phyloP scores from a whole-genome alignment of 2,888 invertebrate genomes.

The Ceriagrion tenellum region DNA sequence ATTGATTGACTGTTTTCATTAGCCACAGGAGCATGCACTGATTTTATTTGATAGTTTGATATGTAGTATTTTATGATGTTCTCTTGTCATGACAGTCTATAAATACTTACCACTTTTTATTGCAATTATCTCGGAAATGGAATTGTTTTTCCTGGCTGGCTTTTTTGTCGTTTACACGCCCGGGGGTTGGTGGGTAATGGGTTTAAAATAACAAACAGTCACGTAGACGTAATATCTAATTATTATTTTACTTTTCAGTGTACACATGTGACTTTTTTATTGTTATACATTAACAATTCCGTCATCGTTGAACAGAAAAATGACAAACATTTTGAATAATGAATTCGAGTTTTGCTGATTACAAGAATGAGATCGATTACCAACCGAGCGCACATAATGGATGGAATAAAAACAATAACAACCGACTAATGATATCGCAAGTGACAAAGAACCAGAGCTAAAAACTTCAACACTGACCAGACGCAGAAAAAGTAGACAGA shows the following conservation, averaged over 20 bases:
- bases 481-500: neutral
- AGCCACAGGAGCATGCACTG: too few relatives aligned
- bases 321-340: slow-evolving; percentile 48
- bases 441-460: slow-evolving; percentile 20
- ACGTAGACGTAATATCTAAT: slow-evolving; percentile 58
- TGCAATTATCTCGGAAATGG: too few relatives aligned
- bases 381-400: slow-evolving; percentile 39
- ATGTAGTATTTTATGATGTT: too few relatives aligned
- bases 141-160: too few relatives aligned
- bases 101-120: neutral
- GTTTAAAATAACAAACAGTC: slow-evolving; percentile 11
- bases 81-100: neutral
- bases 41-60: too few relatives aligned
- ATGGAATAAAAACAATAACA: slow-evolving; percentile 23
- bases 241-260: slow-evolving; percentile 67
- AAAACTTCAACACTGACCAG: slow-evolving; percentile 15
- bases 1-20: too few relatives aligned
- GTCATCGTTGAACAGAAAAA: slow-evolving; percentile 55
- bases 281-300: slow-evolving; percentile 65
- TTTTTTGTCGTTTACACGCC: too few relatives aligned
- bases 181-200: neutral
- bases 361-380: slow-evolving; percentile 56
- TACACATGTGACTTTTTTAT: slow-evolving; percentile 67
- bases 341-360: slow-evolving; percentile 24
- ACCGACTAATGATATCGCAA: slow-evolving; percentile 44